phyloP scores from a whole-genome alignment of 2,888 invertebrate genomes.

The Ophraella communa region DNA sequence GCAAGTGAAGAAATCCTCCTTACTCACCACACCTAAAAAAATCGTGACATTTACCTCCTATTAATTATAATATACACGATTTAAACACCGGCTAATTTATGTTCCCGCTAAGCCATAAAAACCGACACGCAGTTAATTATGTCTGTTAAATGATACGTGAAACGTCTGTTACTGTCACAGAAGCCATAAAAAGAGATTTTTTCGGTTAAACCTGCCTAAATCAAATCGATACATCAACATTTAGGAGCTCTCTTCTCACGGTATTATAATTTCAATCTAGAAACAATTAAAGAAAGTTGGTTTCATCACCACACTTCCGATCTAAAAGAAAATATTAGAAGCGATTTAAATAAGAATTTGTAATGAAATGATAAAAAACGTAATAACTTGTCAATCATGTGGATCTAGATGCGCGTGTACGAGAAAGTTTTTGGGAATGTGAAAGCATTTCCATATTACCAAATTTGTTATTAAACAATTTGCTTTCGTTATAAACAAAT shows the following conservation, averaged over 20 bases:
- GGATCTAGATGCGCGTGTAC: neutral
- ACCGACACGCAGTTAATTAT: slow-evolving; percentile 1
- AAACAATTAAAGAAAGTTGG: too few species aligned
- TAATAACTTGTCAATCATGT: neutral
- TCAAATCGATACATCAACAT: neutral
- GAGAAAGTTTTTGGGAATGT: neutral
- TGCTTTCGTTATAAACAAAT: neutral
- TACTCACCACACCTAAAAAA: neutral
- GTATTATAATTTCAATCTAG: neutral
- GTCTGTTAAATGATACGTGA: slow-evolving; percentile 1
- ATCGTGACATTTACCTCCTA: neutral
- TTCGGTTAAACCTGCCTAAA: neutral
- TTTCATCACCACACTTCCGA: neutral
- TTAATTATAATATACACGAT: neutral
- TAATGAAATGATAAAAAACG: neutral
- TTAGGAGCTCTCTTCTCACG: neutral
- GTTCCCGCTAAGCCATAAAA: neutral
- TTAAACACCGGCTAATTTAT: slow-evolving; percentile 2
- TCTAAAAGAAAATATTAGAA: neutral
- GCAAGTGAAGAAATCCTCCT: too few species aligned
- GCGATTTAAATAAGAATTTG: neutral
- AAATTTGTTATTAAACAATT: neutral
- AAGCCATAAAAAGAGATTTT: slow-evolving; percentile 7
- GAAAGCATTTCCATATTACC: neutral
- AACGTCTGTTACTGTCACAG: slow-evolving; percentile 7